Percentiles rank a stretch among this genome's conserved stretches.
phyloP scores from a whole-genome alignment of 2,113 vertebrate genomes.

The Coptodon rendalli region DNA sequence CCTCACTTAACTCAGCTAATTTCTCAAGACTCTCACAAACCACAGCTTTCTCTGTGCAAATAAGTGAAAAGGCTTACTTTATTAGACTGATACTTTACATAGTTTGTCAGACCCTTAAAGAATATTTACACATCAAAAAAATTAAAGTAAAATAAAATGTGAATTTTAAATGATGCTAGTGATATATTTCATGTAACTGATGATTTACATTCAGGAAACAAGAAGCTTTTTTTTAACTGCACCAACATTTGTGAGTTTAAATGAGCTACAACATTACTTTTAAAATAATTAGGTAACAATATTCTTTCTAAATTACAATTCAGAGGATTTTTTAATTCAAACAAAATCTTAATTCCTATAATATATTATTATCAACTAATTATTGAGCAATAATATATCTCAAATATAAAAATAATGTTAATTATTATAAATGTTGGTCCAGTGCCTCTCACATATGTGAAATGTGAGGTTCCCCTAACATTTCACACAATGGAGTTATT shows the following conservation, averaged over 20 bases:
- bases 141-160: neutral
- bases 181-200: neutral
- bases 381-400: neutral
- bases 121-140: neutral
- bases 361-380: neutral
- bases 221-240: neutral
- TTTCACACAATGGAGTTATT: neutral
- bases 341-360: neutral
- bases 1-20: neutral
- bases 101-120: neutral
- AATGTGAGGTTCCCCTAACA: neutral
- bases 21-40: neutral
- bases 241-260: neutral
- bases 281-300: neutral
- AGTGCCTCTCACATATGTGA: neutral
- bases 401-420: neutral
- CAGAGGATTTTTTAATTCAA: neutral
- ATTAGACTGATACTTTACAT: neutral
- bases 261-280: neutral
- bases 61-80: neutral
- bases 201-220: neutral
- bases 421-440: neutral
- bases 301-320: neutral
- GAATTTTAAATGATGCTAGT: neutral
- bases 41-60: neutral